Conservation (phyloP, 2,113 vertebrate genomes). For the Falcunculus frontatus region DNA sequence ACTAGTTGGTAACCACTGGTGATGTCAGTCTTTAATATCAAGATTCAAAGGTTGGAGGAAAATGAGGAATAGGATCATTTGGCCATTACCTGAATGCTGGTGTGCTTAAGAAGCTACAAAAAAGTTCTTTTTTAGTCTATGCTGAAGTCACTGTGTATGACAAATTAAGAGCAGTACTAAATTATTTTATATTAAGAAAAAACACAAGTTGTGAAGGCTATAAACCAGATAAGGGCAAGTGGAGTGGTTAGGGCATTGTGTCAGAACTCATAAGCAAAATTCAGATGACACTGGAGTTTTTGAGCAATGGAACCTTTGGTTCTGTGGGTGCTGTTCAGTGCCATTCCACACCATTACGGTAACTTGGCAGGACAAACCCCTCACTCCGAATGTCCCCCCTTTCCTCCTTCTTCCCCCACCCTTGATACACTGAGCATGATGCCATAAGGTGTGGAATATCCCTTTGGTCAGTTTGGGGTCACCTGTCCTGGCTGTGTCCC, state of each 20-base stretch:
- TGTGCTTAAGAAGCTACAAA: background rate
- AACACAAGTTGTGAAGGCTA: background rate
- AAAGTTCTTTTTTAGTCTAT: background rate
- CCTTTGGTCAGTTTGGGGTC: background rate
- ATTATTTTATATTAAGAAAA: background rate
- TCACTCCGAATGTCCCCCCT: background rate
- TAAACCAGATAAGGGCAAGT: background rate
- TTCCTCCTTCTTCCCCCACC: background rate
- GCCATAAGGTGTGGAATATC: rapidly evolving
- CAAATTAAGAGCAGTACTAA: background rate
- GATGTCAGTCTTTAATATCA: background rate
- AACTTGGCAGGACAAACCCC: background rate
- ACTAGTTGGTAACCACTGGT: background rate
- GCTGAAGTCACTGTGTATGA: background rate
- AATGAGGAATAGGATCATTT: background rate
- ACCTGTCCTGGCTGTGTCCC: background rate
- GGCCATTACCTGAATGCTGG: background rate
- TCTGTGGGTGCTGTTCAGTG: background rate
- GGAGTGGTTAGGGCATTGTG: background rate
- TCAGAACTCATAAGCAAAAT: background rate
- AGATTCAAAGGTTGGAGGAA: background rate
- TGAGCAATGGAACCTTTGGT: background rate
- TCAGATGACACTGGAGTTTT: background rate
- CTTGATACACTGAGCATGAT: background rate
- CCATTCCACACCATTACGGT: background rate